Evolutionary conservation across 2,113 vertebrate genomes (phyloP), one percentile per base, ranked within the genome.

Genomic region (Solenodon paradoxus): DNA sequence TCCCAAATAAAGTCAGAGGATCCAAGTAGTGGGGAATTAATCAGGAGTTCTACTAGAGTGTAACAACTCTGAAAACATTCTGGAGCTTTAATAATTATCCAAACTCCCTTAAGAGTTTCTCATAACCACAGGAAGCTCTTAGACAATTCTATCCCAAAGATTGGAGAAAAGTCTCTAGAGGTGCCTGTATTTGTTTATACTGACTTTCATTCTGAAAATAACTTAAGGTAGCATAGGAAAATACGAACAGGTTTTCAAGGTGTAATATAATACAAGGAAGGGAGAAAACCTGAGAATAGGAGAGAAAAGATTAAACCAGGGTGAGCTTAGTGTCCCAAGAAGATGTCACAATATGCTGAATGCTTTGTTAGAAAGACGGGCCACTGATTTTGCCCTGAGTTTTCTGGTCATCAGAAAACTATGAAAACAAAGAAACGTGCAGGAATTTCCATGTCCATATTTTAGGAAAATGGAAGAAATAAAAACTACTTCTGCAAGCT

Each of bases 11-110:
- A 66, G 42, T 87, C 59, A 55, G 30, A 90, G 22, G 19, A 51
- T 75, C 45, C 28, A 47, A 68, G 17, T 63, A 51, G 7, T 84
- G 68, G 55, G 69, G 19, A 61, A 59, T 94, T 87, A 91, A 51
- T 19, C 68, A 69, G 8, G n/a, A n/a, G 6, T 32, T 81, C 61
- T 63, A 64, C 11, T 71, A 49, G n/a, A n/a, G n/a, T n/a, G n/a
- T n/a, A n/a, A n/a, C n/a, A 61, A 32, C 24, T 86, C n/a, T 93
- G 30, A 86, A 90, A 94, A 81, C 51, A 68, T 93, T 80, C 68
- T 66, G 26, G 8, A 81, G 42, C 82, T 82, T 87, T 82, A 20
- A 45, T 81, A 47, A 53, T 51, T 53, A 9, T 77, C 38, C 24
- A 69, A 22, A 94, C 82, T 81, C 82, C 30, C 59, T n/a, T n/a